Conservation (phyloP, 2,797 vertebrate species). For the Argya squamiceps region DNA sequence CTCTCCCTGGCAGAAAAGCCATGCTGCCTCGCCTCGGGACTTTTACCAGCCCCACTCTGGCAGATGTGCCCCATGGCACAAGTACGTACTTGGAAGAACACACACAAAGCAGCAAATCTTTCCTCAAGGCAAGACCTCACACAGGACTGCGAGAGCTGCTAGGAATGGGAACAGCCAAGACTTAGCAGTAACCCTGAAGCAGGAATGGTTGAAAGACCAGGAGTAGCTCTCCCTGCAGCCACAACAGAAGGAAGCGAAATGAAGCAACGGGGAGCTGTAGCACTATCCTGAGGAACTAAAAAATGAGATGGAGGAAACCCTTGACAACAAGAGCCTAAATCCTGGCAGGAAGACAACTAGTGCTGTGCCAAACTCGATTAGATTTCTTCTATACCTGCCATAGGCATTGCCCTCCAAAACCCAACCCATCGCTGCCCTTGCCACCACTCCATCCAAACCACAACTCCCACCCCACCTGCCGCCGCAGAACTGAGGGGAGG, state of each 20-base stretch:
- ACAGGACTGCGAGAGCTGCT: neutral
- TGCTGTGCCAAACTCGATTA: neutral
- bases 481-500: neutral
- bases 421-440: neutral
- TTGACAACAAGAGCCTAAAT: neutral
- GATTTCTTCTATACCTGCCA: fast-evolving
- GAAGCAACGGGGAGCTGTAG: neutral
- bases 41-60: neutral
- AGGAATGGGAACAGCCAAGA: neutral
- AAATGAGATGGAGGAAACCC: fast-evolving
- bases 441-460: fast-evolving
- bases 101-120: neutral
- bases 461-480: neutral
- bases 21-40: fast-evolving
- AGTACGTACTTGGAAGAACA: fast-evolving
- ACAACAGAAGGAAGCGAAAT: neutral
- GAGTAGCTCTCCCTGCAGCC: neutral
- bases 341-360: too few relatives aligned
- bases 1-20: neutral
- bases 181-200: neutral
- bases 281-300: neutral
- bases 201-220: fast-evolving
- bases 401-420: fast-evolving
- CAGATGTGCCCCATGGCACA: neutral
- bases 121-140: neutral